Percentiles rank a stretch among this genome's conserved stretches.
Evolutionary conservation across 1,140 invertebrate species (phyloP).

Genomic region (Bursaphelenchus mucronatus): DNA sequence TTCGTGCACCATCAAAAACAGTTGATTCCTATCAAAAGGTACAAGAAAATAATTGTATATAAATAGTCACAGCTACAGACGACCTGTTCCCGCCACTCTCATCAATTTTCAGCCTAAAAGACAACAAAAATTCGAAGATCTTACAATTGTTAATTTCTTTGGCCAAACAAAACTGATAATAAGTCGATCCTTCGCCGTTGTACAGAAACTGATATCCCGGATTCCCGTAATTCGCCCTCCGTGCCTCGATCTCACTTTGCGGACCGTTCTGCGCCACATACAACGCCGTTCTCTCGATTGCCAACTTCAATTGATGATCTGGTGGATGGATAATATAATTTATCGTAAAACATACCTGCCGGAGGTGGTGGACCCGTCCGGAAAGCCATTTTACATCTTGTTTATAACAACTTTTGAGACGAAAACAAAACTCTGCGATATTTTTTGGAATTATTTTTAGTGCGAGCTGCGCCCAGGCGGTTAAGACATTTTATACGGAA

Average conservation of each 20-base stretch:
- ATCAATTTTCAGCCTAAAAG: conserved; percentile 20
- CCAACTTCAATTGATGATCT: conserved; percentile 87
- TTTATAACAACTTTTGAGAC: no score
- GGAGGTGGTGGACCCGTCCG: no score
- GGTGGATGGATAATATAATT: conserved; percentile 36
- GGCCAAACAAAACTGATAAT: conserved; percentile 87
- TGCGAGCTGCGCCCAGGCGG: no score
- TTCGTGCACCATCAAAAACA: not conserved
- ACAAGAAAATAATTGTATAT: not conserved
- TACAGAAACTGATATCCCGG: conserved; percentile 93
- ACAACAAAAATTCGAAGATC: conserved; percentile 10
- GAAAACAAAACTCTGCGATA: no score
- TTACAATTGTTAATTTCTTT: conserved; percentile 44
- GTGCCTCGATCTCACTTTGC: conserved; percentile 95
- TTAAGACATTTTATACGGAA: no score
- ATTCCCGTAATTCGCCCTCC: conserved; percentile 93
- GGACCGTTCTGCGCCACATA: conserved; percentile 97
- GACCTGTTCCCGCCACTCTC: no score
- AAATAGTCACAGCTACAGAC: not conserved
- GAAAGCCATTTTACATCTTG: no score
- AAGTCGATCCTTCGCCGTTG: conserved; percentile 87
- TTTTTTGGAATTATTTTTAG: no score
- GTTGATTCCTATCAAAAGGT: not conserved
- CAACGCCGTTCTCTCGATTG: conserved; percentile 94
- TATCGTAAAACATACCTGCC: not conserved